Base-by-base conservation (phyloP, 2,797 vertebrate genomes). In the Oceanodroma leucorhoa region DNA sequence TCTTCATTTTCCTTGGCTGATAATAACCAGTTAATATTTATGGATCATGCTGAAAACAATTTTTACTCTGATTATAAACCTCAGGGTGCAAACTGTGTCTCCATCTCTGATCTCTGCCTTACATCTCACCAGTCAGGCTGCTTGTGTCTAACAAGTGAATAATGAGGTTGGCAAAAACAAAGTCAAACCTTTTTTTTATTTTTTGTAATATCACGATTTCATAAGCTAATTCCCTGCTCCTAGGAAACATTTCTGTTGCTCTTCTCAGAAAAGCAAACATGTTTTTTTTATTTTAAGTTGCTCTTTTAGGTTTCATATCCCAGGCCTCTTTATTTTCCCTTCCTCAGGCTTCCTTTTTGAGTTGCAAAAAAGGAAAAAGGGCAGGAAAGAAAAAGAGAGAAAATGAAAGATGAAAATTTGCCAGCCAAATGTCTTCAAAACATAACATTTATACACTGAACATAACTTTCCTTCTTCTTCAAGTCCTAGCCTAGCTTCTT, bases 281-380 rank as follows among this genome's bases (percentile, higher is more conserved):
- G 2, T 2, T 61, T 14, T 75, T 84, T 87, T 75, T 65, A 71
- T 91, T 94, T 89, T 70, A 85, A 78, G 34, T 80, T 94, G 38
- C 51, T 96, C 75, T 94, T 95, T 93, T 36, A 87, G 62, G 32
- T 84, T 95, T 83, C 23, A 24, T 80, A 77, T 89, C 57, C 45
- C 53, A 60, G 21, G 5, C 32, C 64, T 77, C 89, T 90, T 77
- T 78, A 71, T 93, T 87, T 96, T 86, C 40, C 20, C 84, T 69
- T 95, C 89, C 84, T 88, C n/a, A 9, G 82, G 87, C 91, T 94
- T 95, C 76, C 36, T 80, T 90, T 93, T 90, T 91, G 69, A 89
- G 83, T 69, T 91, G 29, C 61, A 71, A 87, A 89, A 61, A 77
- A 62, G 16, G 34, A 78, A 93, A 85, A 95, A 93, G 76, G 41